Percentiles rank a stretch among this genome's conserved stretches.
phyloP scores from a whole-genome alignment of 2,888 invertebrate species.

The Pheosia gnoma region DNA sequence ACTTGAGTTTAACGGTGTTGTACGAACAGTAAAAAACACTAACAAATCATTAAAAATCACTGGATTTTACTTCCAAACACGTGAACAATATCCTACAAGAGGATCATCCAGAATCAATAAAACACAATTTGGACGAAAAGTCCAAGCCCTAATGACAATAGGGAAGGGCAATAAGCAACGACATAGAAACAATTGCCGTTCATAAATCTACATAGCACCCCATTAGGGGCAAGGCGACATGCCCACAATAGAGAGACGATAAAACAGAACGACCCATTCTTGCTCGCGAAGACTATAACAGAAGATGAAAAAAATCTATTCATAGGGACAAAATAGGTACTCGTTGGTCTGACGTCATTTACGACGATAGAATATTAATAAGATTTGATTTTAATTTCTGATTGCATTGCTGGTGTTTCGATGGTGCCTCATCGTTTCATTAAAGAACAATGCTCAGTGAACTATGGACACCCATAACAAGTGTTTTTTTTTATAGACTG shows the following conservation, averaged over 20 bases:
- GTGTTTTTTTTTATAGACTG: too few relatives aligned
- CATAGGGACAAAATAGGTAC: constrained; percentile 23
- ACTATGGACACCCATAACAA: too few relatives aligned
- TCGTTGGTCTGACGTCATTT: constrained; percentile 19
- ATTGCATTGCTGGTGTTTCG: constrained; percentile 50
- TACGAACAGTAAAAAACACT: not conserved
- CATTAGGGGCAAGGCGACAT: constrained; percentile 53
- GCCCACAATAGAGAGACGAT: constrained; percentile 38
- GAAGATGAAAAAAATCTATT: constrained; percentile 36
- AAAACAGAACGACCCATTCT: constrained; percentile 41
- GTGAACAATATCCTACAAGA: not conserved
- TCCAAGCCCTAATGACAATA: constrained; percentile 9
- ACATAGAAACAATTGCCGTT: constrained; percentile 41
- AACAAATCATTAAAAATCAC: not conserved
- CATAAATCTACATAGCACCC: constrained; percentile 33
- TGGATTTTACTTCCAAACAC: not conserved
- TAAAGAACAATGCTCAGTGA: constrained; percentile 23
- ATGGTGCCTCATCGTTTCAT: constrained; percentile 41
- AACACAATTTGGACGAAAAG: constrained; percentile 3
- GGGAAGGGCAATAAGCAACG: constrained; percentile 26
- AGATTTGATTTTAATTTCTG: constrained; percentile 52
- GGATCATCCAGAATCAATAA: not conserved
- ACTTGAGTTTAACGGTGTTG: not conserved
- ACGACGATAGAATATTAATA: constrained; percentile 54
- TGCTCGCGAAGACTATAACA: constrained; percentile 27